These are phyloP conservation scores for Drosophila anceps DNA, from an alignment of 2,888 invertebrate genomes.

Conservation along the genomic window DNA sequence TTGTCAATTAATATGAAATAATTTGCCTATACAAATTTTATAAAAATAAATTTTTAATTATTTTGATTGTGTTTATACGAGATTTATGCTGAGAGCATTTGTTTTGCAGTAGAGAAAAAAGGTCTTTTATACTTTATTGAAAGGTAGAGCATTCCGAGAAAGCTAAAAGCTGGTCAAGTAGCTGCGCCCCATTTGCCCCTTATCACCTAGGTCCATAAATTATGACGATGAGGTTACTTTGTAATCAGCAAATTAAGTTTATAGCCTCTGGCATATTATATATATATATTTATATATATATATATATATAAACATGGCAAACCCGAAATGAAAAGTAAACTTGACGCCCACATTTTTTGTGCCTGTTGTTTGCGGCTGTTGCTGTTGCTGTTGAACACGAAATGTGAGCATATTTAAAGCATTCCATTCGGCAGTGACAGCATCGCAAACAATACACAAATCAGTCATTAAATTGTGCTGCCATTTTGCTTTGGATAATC, in stretches of 20 bases:
- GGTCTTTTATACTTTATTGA: not conserved
- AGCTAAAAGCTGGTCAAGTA: slow-evolving; percentile 35
- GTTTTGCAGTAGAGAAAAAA: not conserved
- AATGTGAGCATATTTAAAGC: slow-evolving; percentile 49
- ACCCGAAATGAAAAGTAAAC: slow-evolving; percentile 61
- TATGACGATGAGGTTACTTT: slow-evolving; percentile 72
- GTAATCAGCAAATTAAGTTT: slow-evolving; percentile 80
- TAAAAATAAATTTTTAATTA: not conserved
- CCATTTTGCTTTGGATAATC: slow-evolving; percentile 64
- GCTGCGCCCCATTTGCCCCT: slow-evolving; percentile 50
- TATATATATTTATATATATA: slow-evolving; percentile 37
- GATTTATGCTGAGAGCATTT: not conserved
- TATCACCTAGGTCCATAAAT: slow-evolving; percentile 74
- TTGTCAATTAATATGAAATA: no score
- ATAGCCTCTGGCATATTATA: slow-evolving; percentile 63
- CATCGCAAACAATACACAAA: slow-evolving; percentile 60
- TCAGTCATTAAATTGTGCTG: slow-evolving; percentile 71
- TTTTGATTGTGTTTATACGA: not conserved
- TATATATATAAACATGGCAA: slow-evolving; percentile 31
- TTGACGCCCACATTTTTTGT: slow-evolving; percentile 42
- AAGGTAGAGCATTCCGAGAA: slow-evolving; percentile 26
- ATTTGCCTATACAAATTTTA: no score
- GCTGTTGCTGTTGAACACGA: slow-evolving; percentile 19
- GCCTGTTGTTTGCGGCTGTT: slow-evolving; percentile 18
- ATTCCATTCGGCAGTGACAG: slow-evolving; percentile 37